phyloP scores from a whole-genome alignment of 2,797 vertebrate species.

The Psittacula derbiana region DNA sequence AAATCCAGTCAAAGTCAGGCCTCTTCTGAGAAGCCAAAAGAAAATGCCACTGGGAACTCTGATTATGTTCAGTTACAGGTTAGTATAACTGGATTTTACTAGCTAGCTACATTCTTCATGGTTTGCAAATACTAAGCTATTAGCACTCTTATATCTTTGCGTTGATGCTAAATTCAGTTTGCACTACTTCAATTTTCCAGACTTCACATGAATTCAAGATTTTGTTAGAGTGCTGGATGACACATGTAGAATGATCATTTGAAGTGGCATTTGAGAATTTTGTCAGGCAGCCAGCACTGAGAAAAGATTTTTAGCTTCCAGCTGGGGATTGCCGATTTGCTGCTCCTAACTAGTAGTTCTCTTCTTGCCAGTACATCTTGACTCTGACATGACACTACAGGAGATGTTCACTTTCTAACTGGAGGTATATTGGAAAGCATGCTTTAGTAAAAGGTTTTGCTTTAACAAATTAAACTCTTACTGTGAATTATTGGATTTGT shows the following conservation, averaged over 20 bases:
- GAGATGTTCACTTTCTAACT: background rate
- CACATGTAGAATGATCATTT: background rate
- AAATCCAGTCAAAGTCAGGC: background rate
- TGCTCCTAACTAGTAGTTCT: background rate
- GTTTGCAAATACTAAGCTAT: background rate
- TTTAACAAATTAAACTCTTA: background rate
- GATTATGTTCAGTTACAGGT: slow-evolving; percentile 87
- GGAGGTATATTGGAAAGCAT: background rate
- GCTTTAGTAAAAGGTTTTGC: background rate
- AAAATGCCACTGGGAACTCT: slow-evolving; percentile 69
- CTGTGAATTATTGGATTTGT: background rate
- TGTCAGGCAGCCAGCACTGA: background rate
- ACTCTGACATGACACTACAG: background rate
- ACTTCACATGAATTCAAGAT: rapidly evolving
- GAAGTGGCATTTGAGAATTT: background rate
- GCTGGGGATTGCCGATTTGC: background rate
- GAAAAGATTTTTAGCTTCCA: background rate
- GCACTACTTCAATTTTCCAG: background rate
- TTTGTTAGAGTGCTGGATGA: background rate
- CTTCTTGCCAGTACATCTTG: background rate
- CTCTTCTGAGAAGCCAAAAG: background rate
- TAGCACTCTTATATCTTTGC: background rate
- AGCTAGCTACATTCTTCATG: rapidly evolving
- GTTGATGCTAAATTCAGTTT: background rate
- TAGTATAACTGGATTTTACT: background rate